phyloP scores from a whole-genome alignment of 2,113 vertebrate species.

The Cebidichthys violaceus region DNA sequence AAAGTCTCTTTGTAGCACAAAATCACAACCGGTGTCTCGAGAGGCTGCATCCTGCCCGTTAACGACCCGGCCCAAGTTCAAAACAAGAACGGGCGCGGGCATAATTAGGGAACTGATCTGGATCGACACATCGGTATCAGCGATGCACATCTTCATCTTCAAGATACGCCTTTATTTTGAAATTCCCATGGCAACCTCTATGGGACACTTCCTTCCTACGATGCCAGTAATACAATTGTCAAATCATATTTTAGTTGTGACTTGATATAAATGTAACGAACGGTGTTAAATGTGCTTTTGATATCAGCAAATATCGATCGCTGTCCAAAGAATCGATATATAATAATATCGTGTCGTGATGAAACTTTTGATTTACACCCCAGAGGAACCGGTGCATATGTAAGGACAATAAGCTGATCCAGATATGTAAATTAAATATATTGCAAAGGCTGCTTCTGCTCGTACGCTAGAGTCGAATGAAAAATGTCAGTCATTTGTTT shows the following conservation, averaged over 20 bases:
- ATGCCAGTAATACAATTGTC: neutral
- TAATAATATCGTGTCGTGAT: neutral
- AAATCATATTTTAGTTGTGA: neutral
- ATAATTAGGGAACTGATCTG: neutral
- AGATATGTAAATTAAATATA: conserved; percentile 1
- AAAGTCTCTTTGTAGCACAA: conserved; percentile 27
- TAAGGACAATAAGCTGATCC: neutral
- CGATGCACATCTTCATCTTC: neutral
- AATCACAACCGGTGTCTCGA: neutral
- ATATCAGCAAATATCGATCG: neutral
- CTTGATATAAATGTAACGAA: neutral
- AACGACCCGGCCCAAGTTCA: neutral
- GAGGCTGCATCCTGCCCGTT: neutral
- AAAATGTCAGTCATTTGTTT: neutral
- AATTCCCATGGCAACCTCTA: neutral
- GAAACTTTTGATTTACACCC: neutral
- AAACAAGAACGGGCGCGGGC: neutral
- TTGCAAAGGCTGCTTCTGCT: neutral
- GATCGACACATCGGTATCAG: neutral
- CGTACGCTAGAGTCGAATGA: neutral
- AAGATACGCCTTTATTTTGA: neutral
- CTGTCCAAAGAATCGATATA: neutral
- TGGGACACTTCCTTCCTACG: neutral
- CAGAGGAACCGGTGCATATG: no score
- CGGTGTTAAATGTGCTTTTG: neutral